Percentiles rank a stretch among this genome's conserved stretches.
Conservation (phyloP, 2,113 vertebrate genomes). For the Hypocryptadius cinnamomeus region DNA sequence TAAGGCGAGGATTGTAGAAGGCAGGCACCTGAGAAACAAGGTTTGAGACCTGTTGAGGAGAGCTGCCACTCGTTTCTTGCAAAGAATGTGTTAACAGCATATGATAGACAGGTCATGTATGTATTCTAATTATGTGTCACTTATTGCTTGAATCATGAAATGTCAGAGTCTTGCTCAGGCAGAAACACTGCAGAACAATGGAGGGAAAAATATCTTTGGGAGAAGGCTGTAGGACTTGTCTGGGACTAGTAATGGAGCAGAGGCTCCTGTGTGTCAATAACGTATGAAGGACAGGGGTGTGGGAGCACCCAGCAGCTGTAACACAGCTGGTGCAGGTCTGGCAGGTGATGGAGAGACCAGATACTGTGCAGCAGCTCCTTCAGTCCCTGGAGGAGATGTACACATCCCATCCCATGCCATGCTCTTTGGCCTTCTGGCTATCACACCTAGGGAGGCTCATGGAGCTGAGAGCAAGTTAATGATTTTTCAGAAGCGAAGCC, state of each 20-base stretch:
- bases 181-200: background rate
- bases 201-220: background rate
- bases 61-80: rapidly evolving
- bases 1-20: background rate
- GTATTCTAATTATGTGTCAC: background rate
- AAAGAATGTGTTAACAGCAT: background rate
- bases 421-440: background rate
- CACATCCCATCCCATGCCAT: background rate
- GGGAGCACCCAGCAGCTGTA: background rate
- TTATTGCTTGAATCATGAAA: background rate
- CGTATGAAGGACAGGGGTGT: rapidly evolving
- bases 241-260: background rate
- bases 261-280: background rate
- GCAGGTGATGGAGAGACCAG: background rate
- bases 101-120: background rate
- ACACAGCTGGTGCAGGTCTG: background rate
- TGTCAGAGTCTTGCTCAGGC: background rate
- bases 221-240: background rate
- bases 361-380: background rate
- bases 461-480: background rate
- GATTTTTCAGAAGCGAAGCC: background rate
- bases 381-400: background rate
- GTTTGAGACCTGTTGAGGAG: background rate
- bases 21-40: background rate
- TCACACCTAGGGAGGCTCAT: background rate